Evolutionary conservation across 2,113 vertebrate species (phyloP), one percentile per base, ranked within the genome.

Genomic region (Triplophysa rosa): DNA sequence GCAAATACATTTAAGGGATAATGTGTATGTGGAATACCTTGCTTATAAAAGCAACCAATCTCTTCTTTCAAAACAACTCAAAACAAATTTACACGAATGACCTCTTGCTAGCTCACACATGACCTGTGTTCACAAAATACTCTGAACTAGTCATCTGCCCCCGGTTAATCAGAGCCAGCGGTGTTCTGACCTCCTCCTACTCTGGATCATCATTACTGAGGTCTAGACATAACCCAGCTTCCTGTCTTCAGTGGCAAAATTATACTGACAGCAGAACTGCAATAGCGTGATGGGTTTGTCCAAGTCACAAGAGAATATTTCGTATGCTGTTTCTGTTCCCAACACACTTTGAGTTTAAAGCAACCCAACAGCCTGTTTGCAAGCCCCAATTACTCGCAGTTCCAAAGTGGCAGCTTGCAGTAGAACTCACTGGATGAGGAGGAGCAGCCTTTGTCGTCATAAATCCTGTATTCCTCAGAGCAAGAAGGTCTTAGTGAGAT

Each of bases 351-450:
- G 67, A 29, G 24, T 29, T 19, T 70, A 70, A 54, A 70, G 47
- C n/a, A 54, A 76, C 26, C 52, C 73, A 24, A 79, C 52, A 23
- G 70, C 13, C 3, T 56, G 79, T 47, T 58, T 72, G 45, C 82
- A 78, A 87, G 56, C 75, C 77, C 52, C 80, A 52, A 72, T 58
- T 76, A 80, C 59, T 56, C 19, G 23, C 56, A 49, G 24, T 83
- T 87, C 83, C 52, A 83, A 80, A 81, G 78, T 61, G 82, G 66
- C 47, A n/a, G 82, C 63, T 82, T 45, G 67, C 63, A 54, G 67
- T 12, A 54, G 67, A 70, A 24, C 67, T 12, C 67, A 54, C 16
- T 70, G 47, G 17, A 70, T 16, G 10, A 11, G 23, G 5, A 70
- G 45, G 2, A 45, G 17, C 67, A 54, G 47, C 67, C 12, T 69